Evolutionary conservation across 2,888 invertebrate genomes (phyloP).

Genomic region (Tineola bisselliella): DNA sequence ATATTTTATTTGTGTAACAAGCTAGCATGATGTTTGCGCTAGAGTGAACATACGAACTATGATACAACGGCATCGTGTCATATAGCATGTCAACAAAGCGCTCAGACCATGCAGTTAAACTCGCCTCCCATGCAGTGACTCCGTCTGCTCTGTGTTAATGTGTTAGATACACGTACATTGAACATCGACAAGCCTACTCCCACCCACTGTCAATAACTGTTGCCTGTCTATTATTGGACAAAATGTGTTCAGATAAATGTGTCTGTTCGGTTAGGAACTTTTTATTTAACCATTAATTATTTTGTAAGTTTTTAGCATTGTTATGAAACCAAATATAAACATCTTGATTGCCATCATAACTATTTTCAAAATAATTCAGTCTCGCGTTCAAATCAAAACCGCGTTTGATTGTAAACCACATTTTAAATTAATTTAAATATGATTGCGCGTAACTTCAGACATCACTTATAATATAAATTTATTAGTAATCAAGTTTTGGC

Average conservation of each 20-base stretch:
- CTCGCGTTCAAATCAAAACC: no score
- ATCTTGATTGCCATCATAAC: no score
- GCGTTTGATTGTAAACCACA: no score
- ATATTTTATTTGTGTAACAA: background rate
- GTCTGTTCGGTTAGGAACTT: constrained; percentile 42
- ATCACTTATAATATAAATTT: no score
- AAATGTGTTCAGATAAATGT: constrained; percentile 58
- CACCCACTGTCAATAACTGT: constrained; percentile 45
- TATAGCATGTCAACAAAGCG: constrained; percentile 2
- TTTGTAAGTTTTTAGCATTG: background rate
- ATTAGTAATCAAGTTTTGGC: background rate
- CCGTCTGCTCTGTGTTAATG: background rate
- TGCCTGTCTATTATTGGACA: constrained; percentile 50
- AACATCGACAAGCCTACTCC: background rate
- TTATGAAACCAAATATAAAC: background rate
- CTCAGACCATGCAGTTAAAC: background rate
- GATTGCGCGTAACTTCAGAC: no score
- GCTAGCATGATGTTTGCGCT: background rate
- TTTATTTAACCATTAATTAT: background rate
- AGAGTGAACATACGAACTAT: background rate
- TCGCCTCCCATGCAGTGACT: background rate
- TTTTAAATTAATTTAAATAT: no score
- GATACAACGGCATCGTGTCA: background rate
- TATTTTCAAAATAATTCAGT: no score
- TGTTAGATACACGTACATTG: background rate